phyloP scores from a whole-genome alignment of 1,140 invertebrate genomes.

The Himalopsyche phryganea region DNA sequence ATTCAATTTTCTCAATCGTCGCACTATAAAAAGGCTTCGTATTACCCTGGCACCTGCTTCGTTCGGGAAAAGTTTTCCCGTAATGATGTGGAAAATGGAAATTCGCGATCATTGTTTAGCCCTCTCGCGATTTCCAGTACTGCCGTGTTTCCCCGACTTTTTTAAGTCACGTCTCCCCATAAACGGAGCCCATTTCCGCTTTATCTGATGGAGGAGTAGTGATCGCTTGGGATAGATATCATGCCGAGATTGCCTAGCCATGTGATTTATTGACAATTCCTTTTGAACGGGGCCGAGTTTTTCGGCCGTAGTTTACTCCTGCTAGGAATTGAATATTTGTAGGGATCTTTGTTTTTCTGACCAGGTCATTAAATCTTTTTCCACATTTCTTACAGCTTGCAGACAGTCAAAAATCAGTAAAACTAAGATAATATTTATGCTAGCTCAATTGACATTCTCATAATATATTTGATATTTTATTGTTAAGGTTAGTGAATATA shows the following conservation, averaged over 20 bases:
- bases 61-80: background rate
- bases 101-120: slow-evolving; percentile 27
- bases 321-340: too few relatives aligned
- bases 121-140: slow-evolving; percentile 17
- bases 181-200: slow-evolving; percentile 9
- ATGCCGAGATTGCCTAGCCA: slow-evolving; percentile 22
- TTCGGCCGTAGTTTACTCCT: too few relatives aligned
- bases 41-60: background rate
- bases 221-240: slow-evolving; percentile 15
- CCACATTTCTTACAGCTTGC: too few relatives aligned
- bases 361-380: too few relatives aligned
- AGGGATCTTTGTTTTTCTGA: too few relatives aligned
- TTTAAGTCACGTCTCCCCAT: slow-evolving; percentile 24
- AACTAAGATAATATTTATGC: too few relatives aligned
- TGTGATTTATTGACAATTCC: slow-evolving; percentile 27
- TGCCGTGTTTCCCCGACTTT: slow-evolving; percentile 4
- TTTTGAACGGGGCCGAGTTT: too few relatives aligned
- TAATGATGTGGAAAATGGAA: slow-evolving; percentile 27
- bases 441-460: too few relatives aligned
- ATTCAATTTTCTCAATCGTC: too few relatives aligned
- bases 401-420: too few relatives aligned
- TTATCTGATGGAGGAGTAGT: slow-evolving; percentile 1
- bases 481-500: too few relatives aligned
- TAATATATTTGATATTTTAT: too few relatives aligned
- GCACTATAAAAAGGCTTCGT: background rate